phyloP scores from a whole-genome alignment of 2,888 invertebrate species.

The Cheilosia impressa region DNA sequence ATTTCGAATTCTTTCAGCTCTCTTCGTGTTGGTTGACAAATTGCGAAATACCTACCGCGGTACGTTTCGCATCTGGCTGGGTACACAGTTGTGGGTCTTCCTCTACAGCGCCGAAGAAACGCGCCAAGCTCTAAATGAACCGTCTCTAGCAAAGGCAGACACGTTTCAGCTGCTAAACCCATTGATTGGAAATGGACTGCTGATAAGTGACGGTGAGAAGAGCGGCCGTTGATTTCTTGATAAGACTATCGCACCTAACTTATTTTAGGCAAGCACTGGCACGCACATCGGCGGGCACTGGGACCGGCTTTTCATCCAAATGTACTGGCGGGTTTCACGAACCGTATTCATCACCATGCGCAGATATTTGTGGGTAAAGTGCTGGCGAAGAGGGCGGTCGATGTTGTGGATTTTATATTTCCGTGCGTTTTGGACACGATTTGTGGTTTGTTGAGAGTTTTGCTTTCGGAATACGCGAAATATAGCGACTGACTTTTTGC shows the following conservation, averaged over 20 bases:
- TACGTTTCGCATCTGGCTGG: slow-evolving; percentile 81
- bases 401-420: slow-evolving; percentile 86
- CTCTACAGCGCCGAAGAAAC: slow-evolving; percentile 80
- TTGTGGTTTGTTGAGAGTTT: slow-evolving; percentile 84
- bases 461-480: background rate
- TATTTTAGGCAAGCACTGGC: slow-evolving; percentile 85
- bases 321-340: slow-evolving; percentile 88
- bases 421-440: slow-evolving; percentile 87
- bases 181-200: slow-evolving; percentile 81
- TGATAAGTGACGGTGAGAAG: slow-evolving; percentile 80
- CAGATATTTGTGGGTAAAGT: slow-evolving; percentile 85
- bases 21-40: slow-evolving; percentile 79
- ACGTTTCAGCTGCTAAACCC: slow-evolving; percentile 80
- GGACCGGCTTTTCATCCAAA: slow-evolving; percentile 92
- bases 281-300: slow-evolving; percentile 87
- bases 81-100: slow-evolving; percentile 82
- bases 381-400: slow-evolving; percentile 80
- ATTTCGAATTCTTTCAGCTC: slow-evolving; percentile 74
- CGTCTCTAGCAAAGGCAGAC: slow-evolving; percentile 78
- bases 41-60: slow-evolving; percentile 78
- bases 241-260: background rate
- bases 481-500: background rate
- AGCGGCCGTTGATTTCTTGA: background rate
- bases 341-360: slow-evolving; percentile 87
- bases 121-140: slow-evolving; percentile 80